phyloP scores from a whole-genome alignment of 2,888 invertebrate species.

The Tachina lurida region DNA sequence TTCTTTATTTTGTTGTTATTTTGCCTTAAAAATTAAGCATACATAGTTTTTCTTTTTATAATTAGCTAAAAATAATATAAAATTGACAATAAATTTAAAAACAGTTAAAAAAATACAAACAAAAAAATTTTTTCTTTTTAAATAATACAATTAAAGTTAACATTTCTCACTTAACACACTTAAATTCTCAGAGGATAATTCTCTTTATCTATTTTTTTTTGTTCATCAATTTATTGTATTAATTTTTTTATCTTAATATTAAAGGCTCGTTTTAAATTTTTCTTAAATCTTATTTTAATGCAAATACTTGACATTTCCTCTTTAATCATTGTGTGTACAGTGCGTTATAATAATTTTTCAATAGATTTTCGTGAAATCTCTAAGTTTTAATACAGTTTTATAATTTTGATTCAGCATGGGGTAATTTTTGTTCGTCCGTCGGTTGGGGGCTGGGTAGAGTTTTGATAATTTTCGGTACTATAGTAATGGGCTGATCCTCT shows the following conservation, averaged over 20 bases:
- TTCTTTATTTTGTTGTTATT: conserved; percentile 42
- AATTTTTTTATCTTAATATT: conserved; percentile 18
- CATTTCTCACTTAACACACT: conserved; percentile 49
- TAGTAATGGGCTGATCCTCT: conserved; percentile 89
- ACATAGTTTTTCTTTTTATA: conserved; percentile 36
- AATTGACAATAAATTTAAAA: conserved; percentile 61
- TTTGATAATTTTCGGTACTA: conserved; percentile 90
- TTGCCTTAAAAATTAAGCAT: conserved; percentile 55
- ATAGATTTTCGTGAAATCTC: conserved; percentile 39
- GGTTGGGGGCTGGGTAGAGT: conserved; percentile 88
- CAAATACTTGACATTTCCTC: conserved; percentile 17
- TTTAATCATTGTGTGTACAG: conserved; percentile 21
- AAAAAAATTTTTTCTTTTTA: conserved; percentile 31
- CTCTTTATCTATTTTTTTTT: conserved; percentile 60
- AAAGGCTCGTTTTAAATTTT: conserved; percentile 18
- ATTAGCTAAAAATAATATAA: conserved; percentile 70
- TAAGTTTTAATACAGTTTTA: conserved; percentile 73
- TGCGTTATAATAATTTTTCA: neutral
- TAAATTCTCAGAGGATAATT: conserved; percentile 37
- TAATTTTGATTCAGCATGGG: conserved; percentile 79
- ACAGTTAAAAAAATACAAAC: conserved; percentile 55
- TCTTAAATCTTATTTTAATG: conserved; percentile 25
- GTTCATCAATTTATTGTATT: conserved; percentile 36
- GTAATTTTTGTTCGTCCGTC: conserved; percentile 75
- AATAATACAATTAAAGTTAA: conserved; percentile 38